These are phyloP conservation scores for Pseudococcus viburni DNA, from an alignment of 2,888 invertebrate species.

Conservation along the genomic window DNA sequence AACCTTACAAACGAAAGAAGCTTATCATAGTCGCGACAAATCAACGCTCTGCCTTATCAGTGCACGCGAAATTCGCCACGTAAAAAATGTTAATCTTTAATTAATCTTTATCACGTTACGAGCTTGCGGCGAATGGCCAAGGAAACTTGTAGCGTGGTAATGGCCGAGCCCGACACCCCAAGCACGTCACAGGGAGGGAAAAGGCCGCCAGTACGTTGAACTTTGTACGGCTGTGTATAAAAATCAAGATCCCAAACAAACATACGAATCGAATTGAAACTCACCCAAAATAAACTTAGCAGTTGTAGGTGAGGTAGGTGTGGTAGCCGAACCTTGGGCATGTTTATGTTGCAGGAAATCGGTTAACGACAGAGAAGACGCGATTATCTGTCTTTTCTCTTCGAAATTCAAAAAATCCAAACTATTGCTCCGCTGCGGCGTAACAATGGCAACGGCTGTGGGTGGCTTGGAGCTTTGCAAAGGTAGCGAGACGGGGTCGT, in stretches of 20 bases:
- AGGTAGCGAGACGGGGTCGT: constrained; percentile 57
- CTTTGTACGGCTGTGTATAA: not conserved
- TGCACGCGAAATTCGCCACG: constrained; percentile 7
- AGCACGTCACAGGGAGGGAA: not conserved
- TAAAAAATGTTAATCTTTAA: constrained; percentile 12
- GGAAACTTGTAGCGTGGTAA: not conserved
- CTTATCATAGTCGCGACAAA: not conserved
- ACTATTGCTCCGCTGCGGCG: constrained; percentile 84
- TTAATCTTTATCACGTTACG: constrained; percentile 33
- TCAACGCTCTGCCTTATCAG: constrained; percentile 22
- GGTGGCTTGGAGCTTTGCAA: constrained; percentile 67
- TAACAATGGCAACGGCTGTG: constrained; percentile 74
- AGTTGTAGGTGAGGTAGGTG: constrained; percentile 69
- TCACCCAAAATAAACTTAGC: constrained; percentile 69
- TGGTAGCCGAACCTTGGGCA: constrained; percentile 74
- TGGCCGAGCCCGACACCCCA: not conserved
- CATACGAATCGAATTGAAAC: not conserved
- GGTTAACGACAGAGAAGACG: constrained; percentile 87
- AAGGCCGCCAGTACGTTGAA: constrained; percentile 41
- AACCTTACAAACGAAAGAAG: not conserved
- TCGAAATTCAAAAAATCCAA: constrained; percentile 92
- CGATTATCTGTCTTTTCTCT: constrained; percentile 90
- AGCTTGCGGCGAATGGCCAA: not conserved
- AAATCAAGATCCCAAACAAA: not conserved
- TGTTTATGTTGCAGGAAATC: constrained; percentile 81